These are phyloP conservation scores for Heloderma charlesbogerti DNA, from an alignment of 2,113 vertebrate species.

Conservation along the genomic window DNA sequence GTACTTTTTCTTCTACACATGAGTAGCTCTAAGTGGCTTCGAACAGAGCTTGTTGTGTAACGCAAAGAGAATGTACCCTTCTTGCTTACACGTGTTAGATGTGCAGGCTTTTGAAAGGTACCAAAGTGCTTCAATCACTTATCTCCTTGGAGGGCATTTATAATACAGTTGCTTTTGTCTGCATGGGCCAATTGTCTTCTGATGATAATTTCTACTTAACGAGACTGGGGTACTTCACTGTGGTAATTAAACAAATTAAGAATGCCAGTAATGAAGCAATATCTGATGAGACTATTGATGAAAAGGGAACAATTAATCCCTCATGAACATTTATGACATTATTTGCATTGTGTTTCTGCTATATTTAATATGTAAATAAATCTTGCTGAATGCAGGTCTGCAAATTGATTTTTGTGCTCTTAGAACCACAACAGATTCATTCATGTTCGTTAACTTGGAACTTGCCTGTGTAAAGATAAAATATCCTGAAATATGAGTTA, in stretches of 20 bases:
- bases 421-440: neutral
- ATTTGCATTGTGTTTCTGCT: slow-evolving; percentile 27
- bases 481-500: neutral
- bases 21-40: neutral
- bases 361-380: slow-evolving; percentile 25
- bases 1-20: neutral
- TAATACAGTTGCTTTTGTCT: neutral
- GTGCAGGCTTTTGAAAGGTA: neutral
- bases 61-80: neutral
- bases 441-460: slow-evolving; percentile 5
- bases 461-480: slow-evolving; percentile 8
- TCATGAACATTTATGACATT: slow-evolving; percentile 15
- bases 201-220: slow-evolving; percentile 16
- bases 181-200: neutral
- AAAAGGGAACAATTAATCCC: slow-evolving; percentile 12
- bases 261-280: slow-evolving; percentile 15
- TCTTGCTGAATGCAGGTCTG: neutral
- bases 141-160: neutral
- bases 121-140: neutral
- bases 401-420: slow-evolving; percentile 21
- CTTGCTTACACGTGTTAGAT: slow-evolving; percentile 21
- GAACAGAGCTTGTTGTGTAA: slow-evolving; percentile 20
- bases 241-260: slow-evolving; percentile 19
- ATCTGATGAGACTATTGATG: slow-evolving; percentile 23
- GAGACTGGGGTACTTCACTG: slow-evolving; percentile 17